phyloP scores from a whole-genome alignment of 2,888 invertebrate genomes.

The Ectemnius lituratus region DNA sequence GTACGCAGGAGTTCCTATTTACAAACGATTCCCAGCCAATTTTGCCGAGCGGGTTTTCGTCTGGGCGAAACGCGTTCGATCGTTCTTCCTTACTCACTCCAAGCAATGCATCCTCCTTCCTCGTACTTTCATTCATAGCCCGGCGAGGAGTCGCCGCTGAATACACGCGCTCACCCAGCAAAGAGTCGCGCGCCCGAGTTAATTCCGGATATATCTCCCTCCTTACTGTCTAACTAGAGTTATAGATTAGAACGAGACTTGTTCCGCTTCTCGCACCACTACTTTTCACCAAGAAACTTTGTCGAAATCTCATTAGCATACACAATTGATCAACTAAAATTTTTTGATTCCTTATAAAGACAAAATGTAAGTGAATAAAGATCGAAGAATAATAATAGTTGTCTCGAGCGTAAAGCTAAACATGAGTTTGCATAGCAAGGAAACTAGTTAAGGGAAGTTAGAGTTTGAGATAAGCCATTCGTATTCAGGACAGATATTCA shows the following conservation, averaged over 20 bases:
- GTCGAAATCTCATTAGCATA: background rate
- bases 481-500: too few relatives aligned
- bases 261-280: background rate
- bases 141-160: background rate
- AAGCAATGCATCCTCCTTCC: background rate
- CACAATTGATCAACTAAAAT: too few relatives aligned
- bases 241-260: background rate
- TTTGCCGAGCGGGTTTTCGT: background rate
- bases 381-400: too few relatives aligned
- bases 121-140: slow-evolving; percentile 2
- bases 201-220: background rate
- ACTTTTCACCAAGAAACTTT: background rate
- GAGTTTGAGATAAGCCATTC: too few relatives aligned
- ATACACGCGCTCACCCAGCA: background rate
- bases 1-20: too few relatives aligned
- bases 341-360: too few relatives aligned
- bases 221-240: slow-evolving; percentile 6
- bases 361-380: too few relatives aligned
- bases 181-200: background rate
- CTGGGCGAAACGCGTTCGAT: background rate
- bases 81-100: background rate
- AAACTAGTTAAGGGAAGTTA: too few relatives aligned
- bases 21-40: too few relatives aligned
- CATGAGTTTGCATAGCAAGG: too few relatives aligned
- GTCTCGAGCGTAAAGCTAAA: too few relatives aligned